Evolutionary conservation across 1,140 invertebrate species (phyloP), one percentile per base, ranked within the genome.

Genomic region (Musca vetustissima): DNA sequence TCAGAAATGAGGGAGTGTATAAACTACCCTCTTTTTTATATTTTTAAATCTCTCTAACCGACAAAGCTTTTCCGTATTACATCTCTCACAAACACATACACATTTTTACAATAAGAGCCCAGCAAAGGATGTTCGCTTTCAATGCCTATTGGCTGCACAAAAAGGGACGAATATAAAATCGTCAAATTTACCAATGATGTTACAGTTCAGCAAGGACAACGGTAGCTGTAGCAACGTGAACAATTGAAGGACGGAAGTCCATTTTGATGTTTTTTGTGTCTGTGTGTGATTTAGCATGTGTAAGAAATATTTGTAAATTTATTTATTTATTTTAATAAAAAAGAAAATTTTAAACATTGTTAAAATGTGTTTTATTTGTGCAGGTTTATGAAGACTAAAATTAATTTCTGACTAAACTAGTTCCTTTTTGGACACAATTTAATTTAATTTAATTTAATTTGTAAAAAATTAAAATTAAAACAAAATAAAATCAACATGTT

Each of bases 121-220:
- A n/a, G 8, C 8, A 22, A 61, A 36, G n/a, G 4, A 17, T 32
- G 15, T 15, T 19, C 9, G n/a, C n/a, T 36, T 61, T 61, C 19
- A 19, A 36, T 32, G 28, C 19, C 22, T 28, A 61, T 61, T 61
- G 57, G 57, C 28, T 61, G 57, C n/a, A 61, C 17, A 19, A 11
- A 36, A 36, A 24, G n/a, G n/a, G 15, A 52, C n/a, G 7, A 43
- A 1, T 61, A 61, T 61, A 61, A 61, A 61, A 61, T 9, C 15
- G 9, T 15, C 9, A 11, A 9, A 61, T 36, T 17, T 61, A 28
- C 57, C 57, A 61, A 61, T 61, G 36, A 21, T 19, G 57, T 19
- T 8, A 11, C 57, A 61, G 28, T 61, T 43, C 17, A 9, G 11
- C 11, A 2, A 32, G 14, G 36, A 61, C 57, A 19, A 22, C 57